A percentile compares a stretch with the other conserved stretches of the same genome.
phyloP scores from a whole-genome alignment of 2,888 invertebrate species.

The Dynastes grantii region DNA sequence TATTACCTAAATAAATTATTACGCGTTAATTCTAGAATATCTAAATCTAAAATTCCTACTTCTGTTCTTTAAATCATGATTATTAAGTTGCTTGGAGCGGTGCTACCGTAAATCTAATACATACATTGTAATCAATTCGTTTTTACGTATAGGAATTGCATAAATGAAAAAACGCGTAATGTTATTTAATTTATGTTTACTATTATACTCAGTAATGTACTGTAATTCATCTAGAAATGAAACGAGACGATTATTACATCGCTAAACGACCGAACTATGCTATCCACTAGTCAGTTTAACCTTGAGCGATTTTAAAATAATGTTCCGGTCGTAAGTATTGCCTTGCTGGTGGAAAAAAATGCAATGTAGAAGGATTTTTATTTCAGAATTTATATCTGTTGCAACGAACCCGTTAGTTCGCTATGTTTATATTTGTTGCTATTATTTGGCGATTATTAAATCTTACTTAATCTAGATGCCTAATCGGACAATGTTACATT shows the following conservation, averaged over 20 bases:
- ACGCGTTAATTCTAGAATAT: no score
- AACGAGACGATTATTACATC: neutral
- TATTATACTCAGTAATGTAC: slow-evolving; percentile 19
- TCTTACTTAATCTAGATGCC: neutral
- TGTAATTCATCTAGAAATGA: slow-evolving; percentile 27
- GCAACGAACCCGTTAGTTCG: no score
- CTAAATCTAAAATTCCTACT: no score
- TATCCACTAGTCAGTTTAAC: slow-evolving; percentile 27
- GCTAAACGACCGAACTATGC: slow-evolving; percentile 10
- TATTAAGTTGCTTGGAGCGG: no score
- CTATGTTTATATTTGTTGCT: neutral
- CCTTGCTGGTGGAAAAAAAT: slow-evolving; percentile 26
- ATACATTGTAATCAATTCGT: no score
- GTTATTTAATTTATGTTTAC: slow-evolving; percentile 26
- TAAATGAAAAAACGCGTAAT: slow-evolving; percentile 6
- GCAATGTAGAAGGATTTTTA: slow-evolving; percentile 4
- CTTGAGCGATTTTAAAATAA: slow-evolving; percentile 37
- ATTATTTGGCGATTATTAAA: neutral
- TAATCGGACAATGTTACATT: slow-evolving; percentile 11
- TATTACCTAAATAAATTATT: no score
- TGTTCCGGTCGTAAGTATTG: neutral
- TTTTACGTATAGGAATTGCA: slow-evolving; percentile 7
- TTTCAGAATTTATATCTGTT: neutral
- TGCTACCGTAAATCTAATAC: no score
- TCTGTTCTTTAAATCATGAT: no score